Evolutionary conservation across 1,140 invertebrate species (phyloP), one percentile per base, ranked within the genome.

Genomic region (Procambarus clarkii): DNA sequence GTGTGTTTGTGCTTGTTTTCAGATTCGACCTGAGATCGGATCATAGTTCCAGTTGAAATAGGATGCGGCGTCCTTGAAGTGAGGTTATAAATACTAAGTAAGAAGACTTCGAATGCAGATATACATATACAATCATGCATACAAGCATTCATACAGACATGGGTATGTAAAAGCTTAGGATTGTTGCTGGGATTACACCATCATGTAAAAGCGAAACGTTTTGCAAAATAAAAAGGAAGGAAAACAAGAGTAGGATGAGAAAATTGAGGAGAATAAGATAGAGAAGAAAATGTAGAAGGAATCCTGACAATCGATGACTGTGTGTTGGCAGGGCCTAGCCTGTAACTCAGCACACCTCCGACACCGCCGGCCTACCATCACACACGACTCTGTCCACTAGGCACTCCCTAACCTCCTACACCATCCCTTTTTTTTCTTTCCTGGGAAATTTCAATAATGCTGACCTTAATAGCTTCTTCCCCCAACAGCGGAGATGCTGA

Each of bases 381-480:
- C 78, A 80, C 78, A 80, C 50, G n/a, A n/a, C n/a, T 24, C 79
- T 58, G 50, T 81, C 79, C n/a, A 34, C 24, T n/a, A 18, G 50
- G 4, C 46, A 4, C n/a, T 69, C 3, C 18, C 81, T 83, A 24
- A 5, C n/a, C 2, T 58, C 3, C 46, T 13, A 58, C 79, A 18
- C n/a, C 15, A 71, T 11, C 85, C 9, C 76, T 54, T 71, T 60
- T 77, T 87, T 79, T 58, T 60, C 11, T 79, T 79, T 58, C 76
- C 24, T 24, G 24, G 69, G 54, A 69, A 87, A 87, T 79, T 87
- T 87, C 85, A 87, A 87, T 87, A 87, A 58, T 76, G 60, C 58
- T 54, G 86, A 71, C 78, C 79, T 81, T 69, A 80, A 88, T 77
- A 46, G n/a, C 34, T 9, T 85, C 82, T 58, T 46, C 74, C 60